phyloP scores from a whole-genome alignment of 2,113 vertebrate species.

The Pangasianodon hypophthalmus region DNA sequence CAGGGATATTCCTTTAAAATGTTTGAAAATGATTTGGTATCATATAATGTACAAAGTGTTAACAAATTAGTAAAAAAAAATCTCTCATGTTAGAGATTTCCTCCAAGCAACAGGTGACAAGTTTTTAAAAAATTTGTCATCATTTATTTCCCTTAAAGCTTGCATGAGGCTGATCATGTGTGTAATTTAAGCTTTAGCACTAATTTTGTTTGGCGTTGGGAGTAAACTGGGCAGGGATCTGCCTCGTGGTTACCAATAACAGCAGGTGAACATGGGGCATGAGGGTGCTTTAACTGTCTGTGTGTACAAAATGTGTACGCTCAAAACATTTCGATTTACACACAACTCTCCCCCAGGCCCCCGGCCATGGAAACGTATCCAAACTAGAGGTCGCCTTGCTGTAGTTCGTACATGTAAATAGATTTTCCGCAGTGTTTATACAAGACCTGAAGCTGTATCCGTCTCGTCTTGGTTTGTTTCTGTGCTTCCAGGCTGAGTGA shows the following conservation, averaged over 20 bases:
- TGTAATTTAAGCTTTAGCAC: neutral
- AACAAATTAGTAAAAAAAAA: neutral
- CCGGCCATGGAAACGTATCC: neutral
- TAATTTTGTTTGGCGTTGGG: neutral
- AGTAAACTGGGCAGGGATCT: neutral
- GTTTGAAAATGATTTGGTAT: neutral
- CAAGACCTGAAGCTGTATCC: neutral
- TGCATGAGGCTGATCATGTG: neutral
- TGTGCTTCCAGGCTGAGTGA: constrained; percentile 50
- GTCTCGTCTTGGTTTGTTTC: neutral
- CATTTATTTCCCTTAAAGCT: too few species aligned
- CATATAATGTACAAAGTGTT: neutral
- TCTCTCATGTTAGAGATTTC: too few species aligned
- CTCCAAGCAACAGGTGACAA: too few species aligned
- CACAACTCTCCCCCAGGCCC: neutral
- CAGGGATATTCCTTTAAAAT: too few species aligned
- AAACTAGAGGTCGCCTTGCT: neutral
- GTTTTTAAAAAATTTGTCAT: too few species aligned
- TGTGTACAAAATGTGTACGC: neutral
- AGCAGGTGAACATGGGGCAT: neutral
- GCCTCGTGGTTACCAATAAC: constrained; percentile 2
- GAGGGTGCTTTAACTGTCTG: neutral
- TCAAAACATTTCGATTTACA: neutral
- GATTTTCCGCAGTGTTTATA: neutral
- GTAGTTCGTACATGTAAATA: neutral